Evolutionary conservation across 2,888 invertebrate species (phyloP).

Genomic region (Smittia aterrima): DNA sequence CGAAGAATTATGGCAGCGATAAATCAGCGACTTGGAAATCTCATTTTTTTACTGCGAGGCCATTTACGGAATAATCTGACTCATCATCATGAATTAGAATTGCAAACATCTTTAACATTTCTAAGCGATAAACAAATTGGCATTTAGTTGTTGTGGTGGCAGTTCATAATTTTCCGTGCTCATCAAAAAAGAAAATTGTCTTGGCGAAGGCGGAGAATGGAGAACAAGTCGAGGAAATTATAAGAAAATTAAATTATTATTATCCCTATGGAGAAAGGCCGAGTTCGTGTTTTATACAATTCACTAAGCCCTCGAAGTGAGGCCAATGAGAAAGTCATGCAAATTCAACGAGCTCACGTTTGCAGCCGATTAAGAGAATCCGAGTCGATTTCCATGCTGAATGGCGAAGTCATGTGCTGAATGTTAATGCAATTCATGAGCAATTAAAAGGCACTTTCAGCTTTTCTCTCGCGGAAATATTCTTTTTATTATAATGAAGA

Average conservation of each 20-base stretch:
- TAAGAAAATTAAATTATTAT: constrained; percentile 38
- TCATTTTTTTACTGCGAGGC: constrained; percentile 24
- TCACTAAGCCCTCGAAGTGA: background rate
- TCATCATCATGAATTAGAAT: constrained; percentile 37
- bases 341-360: background rate
- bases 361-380: constrained; percentile 1
- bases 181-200: background rate
- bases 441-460: constrained; percentile 20
- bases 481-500: constrained; percentile 13
- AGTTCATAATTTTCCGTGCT: constrained; percentile 24
- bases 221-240: constrained; percentile 27
- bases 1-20: constrained; percentile 27
- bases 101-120: constrained; percentile 40
- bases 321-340: background rate
- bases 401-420: background rate
- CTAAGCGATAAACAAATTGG: constrained; percentile 26
- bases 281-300: background rate
- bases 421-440: constrained; percentile 11
- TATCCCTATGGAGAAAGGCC: constrained; percentile 21
- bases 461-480: background rate
- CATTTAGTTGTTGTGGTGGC: constrained; percentile 16
- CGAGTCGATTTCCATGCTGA: background rate
- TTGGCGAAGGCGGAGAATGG: background rate
- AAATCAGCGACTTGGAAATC: constrained; percentile 39
- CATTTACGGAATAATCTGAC: constrained; percentile 38